phyloP scores from a whole-genome alignment of 2,888 invertebrate species.

The Andricus quercusramuli region DNA sequence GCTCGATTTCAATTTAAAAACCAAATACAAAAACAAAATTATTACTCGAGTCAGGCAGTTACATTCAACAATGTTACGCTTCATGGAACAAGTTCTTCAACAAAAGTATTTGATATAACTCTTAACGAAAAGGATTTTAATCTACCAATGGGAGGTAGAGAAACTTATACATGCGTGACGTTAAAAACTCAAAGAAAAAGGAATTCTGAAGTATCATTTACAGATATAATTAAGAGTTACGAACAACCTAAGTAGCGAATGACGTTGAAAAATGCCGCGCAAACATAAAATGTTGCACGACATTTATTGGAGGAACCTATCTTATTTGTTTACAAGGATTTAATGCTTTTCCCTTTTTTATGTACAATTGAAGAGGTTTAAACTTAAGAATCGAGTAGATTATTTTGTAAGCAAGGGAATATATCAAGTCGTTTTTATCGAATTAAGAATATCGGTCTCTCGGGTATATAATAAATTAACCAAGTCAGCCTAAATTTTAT shows the following conservation, averaged over 20 bases:
- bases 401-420: not conserved
- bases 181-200: not conserved
- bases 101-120: not conserved
- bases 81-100: not conserved
- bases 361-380: not conserved
- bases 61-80: not conserved
- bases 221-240: not conserved
- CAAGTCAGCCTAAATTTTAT: not conserved
- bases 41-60: not conserved
- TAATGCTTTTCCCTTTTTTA: not conserved
- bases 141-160: not conserved
- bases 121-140: not conserved
- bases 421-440: not conserved
- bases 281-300: not conserved
- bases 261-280: not conserved
- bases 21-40: not conserved
- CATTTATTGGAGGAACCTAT: not conserved
- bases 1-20: slow-evolving; percentile 15
- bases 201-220: slow-evolving; percentile 40
- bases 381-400: not conserved
- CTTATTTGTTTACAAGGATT: slow-evolving; percentile 6
- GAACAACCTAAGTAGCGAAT: not conserved
- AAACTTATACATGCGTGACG: not conserved
- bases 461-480: not conserved
- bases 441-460: not conserved